Evolutionary conservation across 2,113 vertebrate genomes (phyloP), one percentile per base, ranked within the genome.

Genomic region (Pelecanus crispus): DNA sequence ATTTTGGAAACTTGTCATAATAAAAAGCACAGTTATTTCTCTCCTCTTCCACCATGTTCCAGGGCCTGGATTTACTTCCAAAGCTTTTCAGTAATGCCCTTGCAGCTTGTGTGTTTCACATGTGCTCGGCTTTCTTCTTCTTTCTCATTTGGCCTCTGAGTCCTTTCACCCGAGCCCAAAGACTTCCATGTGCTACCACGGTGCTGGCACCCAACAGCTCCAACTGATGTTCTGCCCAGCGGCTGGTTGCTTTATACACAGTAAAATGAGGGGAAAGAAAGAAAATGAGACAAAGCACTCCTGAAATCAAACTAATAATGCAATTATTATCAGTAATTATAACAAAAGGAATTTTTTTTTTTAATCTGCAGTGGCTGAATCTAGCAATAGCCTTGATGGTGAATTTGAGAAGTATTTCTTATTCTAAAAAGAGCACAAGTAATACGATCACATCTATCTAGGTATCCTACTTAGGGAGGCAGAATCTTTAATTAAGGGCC

Each of bases 171-270:
- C 66, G n/a, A 77, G 62, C 50, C 53, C n/a, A 45, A 72, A 75
- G 28, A 13, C 11, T 49, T 59, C 42, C 59, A 47, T 1, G 3
- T 74, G 53, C 40, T 63, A 38, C 31, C 26, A 17, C 0, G 0
- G 58, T 34, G 17, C 29, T 42, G 72, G 34, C 34, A 86, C 45
- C 18, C 75, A 80, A 2, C 8, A 0, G 3, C 52, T 83, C 32
- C 0, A 0, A 9, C 17, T 13, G 42, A 13, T 32, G n/a, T 32
- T 87, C 38, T 67, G 44, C 38, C 14, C 19, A 16, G 28, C 38
- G 28, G 15, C 44, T 66, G 21, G 11, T 22, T 83, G 22, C 13
- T 70, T 49, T 53, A n/a, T 26, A 49, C 14, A n/a, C 28, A 22
- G 10, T 25, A 25, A 66, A 67, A 78, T 19, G 19, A 80, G 34